Conservation (phyloP, 2,888 invertebrate species). For the Pristionchus fissidentatus region DNA sequence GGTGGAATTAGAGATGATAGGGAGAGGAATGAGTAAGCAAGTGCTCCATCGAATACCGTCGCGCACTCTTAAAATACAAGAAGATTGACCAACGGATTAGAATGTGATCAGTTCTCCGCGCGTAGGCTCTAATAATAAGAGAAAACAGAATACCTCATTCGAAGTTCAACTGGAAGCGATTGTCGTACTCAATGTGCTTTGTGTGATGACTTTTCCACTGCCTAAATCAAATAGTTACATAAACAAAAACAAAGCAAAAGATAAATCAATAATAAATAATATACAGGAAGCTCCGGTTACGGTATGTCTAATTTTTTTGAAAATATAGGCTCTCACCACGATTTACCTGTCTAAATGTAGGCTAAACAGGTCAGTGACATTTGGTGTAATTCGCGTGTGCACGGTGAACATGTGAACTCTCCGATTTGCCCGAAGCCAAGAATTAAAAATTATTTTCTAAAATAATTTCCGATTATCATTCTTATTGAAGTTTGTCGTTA, state of each 20-base stretch:
- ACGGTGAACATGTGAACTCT: too few relatives aligned
- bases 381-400: too few relatives aligned
- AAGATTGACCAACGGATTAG: conserved; percentile 12
- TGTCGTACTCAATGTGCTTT: too few relatives aligned
- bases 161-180: neutral
- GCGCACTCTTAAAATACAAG: conserved; percentile 18
- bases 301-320: too few relatives aligned
- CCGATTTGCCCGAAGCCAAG: neutral
- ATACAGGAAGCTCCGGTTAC: too few relatives aligned
- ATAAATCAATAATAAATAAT: neutral
- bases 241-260: neutral
- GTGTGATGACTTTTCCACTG: too few relatives aligned
- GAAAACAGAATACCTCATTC: conserved; percentile 32
- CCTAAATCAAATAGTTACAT: neutral
- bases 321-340: neutral
- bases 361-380: too few relatives aligned
- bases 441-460: neutral
- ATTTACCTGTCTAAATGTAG: too few relatives aligned
- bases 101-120: conserved; percentile 35
- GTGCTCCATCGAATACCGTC: neutral
- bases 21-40: conserved; percentile 25
- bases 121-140: conserved; percentile 30
- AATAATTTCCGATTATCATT: neutral
- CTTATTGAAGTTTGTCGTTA: neutral
- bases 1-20: conserved; percentile 33